Conservation (phyloP, 2,888 invertebrate genomes). For the Tiliacea aurago region DNA sequence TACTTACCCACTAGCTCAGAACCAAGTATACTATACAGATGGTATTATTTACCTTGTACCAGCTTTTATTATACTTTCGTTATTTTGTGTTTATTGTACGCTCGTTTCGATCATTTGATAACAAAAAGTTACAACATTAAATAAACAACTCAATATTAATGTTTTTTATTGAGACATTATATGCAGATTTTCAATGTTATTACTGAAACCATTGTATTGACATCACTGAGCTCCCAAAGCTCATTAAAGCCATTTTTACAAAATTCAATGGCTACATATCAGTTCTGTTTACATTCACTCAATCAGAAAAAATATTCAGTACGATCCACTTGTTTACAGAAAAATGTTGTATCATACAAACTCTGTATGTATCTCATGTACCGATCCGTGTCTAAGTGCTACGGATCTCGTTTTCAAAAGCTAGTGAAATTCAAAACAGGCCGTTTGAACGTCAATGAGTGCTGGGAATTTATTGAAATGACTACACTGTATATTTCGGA, state of each 20-base stretch:
- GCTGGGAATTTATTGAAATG: slow-evolving; percentile 84
- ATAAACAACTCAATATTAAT: not conserved
- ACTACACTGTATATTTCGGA: slow-evolving; percentile 76
- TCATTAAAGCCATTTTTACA: not conserved
- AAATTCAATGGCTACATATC: not conserved
- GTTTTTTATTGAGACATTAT: not conserved
- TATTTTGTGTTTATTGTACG: too few species aligned
- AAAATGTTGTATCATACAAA: slow-evolving; percentile 37
- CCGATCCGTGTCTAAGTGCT: slow-evolving; percentile 87
- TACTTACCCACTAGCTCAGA: too few species aligned
- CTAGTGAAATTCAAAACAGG: slow-evolving; percentile 88
- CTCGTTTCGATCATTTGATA: too few species aligned
- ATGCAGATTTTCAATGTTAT: not conserved
- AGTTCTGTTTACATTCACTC: not conserved
- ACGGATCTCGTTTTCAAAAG: slow-evolving; percentile 84
- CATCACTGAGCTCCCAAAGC: not conserved
- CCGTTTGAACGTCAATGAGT: slow-evolving; percentile 84
- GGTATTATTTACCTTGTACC: too few species aligned
- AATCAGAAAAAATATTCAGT: not conserved
- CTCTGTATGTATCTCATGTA: slow-evolving; percentile 71
- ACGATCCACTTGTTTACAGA: not conserved
- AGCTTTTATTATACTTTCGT: too few species aligned
- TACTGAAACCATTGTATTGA: not conserved
- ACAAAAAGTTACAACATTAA: not conserved
- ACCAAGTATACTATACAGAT: too few species aligned